phyloP scores from a whole-genome alignment of 1,140 invertebrate genomes.

The Tetramorium simillimum region DNA sequence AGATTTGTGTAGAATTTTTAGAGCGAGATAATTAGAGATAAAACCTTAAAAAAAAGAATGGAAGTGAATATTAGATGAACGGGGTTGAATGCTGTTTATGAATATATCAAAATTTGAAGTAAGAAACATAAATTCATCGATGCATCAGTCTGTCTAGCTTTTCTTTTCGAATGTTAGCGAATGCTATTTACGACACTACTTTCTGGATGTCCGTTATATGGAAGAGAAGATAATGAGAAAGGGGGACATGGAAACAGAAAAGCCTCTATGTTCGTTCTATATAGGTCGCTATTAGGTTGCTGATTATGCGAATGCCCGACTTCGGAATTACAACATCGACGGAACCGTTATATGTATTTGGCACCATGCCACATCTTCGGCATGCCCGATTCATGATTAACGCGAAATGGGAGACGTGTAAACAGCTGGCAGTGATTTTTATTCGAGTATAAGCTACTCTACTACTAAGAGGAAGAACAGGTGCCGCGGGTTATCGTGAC shows the following conservation, averaged over 20 bases:
- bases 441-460: slow-evolving; percentile 50
- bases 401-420: slow-evolving; percentile 63
- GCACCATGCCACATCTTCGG: slow-evolving; percentile 74
- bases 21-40: neutral
- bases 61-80: neutral
- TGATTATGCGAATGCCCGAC: slow-evolving; percentile 75
- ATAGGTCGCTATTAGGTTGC: slow-evolving; percentile 73
- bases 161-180: neutral
- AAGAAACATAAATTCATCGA: neutral
- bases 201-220: neutral
- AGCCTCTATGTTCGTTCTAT: slow-evolving; percentile 50
- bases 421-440: slow-evolving; percentile 72
- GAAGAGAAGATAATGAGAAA: slow-evolving; percentile 15
- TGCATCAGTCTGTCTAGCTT: too few species aligned
- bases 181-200: neutral
- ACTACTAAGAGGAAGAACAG: slow-evolving; percentile 54
- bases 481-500: slow-evolving; percentile 63
- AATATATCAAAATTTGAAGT: neutral
- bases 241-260: slow-evolving; percentile 50
- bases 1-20: neutral
- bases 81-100: too few species aligned
- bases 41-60: neutral
- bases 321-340: slow-evolving; percentile 70
- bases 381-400: slow-evolving; percentile 73
- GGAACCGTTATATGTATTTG: slow-evolving; percentile 82